Base-by-base conservation (phyloP, 2,113 vertebrate genomes). In the Megalops atlanticus region DNA sequence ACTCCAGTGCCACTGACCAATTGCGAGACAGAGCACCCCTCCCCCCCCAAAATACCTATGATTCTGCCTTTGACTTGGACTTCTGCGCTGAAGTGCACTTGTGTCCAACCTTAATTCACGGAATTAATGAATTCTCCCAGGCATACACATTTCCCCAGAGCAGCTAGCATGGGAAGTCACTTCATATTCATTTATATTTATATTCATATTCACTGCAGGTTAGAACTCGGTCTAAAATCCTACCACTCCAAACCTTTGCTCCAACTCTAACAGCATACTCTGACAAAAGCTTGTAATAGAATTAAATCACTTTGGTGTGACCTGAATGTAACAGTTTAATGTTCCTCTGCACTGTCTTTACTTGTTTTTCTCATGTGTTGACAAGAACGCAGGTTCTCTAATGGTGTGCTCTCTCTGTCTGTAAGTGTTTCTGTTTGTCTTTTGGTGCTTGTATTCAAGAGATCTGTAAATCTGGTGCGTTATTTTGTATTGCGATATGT, bases 391-490 rank as follows among this genome's bases (percentile, higher is more conserved):
- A 49, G 31, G 35, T 11, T 35, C 14, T 71, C 14, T 27, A 64
- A 71, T 71, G 12, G 45, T 40, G 45, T 54, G 54, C 70, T 39
- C 54, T 31, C 74, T 80, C 79, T 39, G 69, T 80, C 35, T 49
- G 40, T 79, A 38, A 73, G 40, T 73, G 43, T 73, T 54, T 73
- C 78, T 80, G 79, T 80, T 47, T 31, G 14, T 31, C 31, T 64
- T 33, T 80, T 80, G 78, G 45, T 80, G 79, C 79, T 71, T 39
- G 79, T 73, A 64, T 18, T 27, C 15, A 10, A 45, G 33, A 43
- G 14, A 78, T 45, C 47, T 74, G 79, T 80, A 45, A 73, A 73
- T 49, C 54, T 74, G 21, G 70, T 80, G 68, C 12, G 38, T 80
- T 58, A 49, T 80, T 74, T 73, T 80, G 69, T 72, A 80, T 24